Conservation (phyloP, 2,797 vertebrate species). For the Phyllotis vaccarum region DNA sequence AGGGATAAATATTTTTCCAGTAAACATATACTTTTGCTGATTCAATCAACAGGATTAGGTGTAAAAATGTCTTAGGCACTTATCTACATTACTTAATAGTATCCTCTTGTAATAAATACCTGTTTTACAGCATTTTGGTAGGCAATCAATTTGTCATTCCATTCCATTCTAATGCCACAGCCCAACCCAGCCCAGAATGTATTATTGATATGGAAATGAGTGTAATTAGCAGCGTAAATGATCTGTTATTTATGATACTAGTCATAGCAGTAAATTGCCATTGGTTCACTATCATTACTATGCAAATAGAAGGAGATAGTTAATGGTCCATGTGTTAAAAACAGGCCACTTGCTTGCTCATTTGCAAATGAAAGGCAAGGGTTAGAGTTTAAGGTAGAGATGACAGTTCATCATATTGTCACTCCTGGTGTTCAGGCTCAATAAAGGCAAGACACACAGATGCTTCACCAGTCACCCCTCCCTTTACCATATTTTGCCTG, state of each 20-base stretch:
- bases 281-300: constrained; percentile 87
- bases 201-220: constrained; percentile 90
- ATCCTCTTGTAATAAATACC: constrained; percentile 69
- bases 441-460: constrained; percentile 48
- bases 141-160: constrained; percentile 69
- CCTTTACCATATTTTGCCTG: neutral
- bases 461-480: neutral
- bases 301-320: constrained; percentile 87
- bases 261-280: constrained; percentile 87
- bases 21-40: constrained; percentile 25
- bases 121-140: constrained; percentile 65
- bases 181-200: constrained; percentile 79
- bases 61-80: constrained; percentile 60
- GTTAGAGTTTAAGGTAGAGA: constrained; percentile 78
- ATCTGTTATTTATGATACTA: constrained; percentile 88
- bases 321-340: constrained; percentile 88
- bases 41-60: constrained; percentile 28
- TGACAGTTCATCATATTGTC: constrained; percentile 69
- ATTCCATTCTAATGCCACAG: constrained; percentile 76
- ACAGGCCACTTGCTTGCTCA: constrained; percentile 84
- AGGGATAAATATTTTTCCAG: neutral
- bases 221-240: constrained; percentile 89
- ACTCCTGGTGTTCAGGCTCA: neutral
- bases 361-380: constrained; percentile 87
- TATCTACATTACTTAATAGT: constrained; percentile 62